Percentiles rank a stretch among this genome's conserved stretches.
Conservation (phyloP, 2,797 vertebrate species). For the Leucoraja ocellata region DNA sequence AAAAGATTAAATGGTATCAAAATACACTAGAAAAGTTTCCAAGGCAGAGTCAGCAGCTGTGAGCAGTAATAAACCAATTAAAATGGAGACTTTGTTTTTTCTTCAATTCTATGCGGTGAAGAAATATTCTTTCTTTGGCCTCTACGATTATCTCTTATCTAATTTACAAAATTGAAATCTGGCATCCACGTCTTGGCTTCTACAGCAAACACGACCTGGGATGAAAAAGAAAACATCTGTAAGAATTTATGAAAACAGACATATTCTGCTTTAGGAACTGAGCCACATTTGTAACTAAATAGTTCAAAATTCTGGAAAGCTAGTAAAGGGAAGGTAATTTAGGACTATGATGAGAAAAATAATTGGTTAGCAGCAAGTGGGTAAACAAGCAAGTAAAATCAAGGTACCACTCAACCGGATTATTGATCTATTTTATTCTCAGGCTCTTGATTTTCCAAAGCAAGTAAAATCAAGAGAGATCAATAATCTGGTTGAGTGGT, state of each 20-base stretch:
- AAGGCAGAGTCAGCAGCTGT: constrained; percentile 22
- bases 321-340: background rate
- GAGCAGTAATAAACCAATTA: background rate
- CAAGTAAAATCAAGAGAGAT: too few species aligned
- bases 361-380: too few species aligned
- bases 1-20: constrained; percentile 8
- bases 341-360: too few species aligned
- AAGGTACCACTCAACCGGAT: too few species aligned
- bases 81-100: background rate
- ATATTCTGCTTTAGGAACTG: background rate
- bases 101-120: background rate
- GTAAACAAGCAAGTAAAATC: too few species aligned
- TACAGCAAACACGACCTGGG: background rate
- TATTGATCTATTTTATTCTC: too few species aligned
- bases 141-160: background rate
- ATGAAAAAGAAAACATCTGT: background rate
- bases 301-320: background rate
- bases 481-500: too few species aligned
- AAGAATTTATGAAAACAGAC: background rate
- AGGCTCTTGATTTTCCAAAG: too few species aligned
- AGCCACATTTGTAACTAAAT: background rate
- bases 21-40: background rate
- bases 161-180: constrained; percentile 20
- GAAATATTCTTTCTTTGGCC: background rate
- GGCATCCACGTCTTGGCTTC: background rate